These are phyloP conservation scores for Acridotheres tristis DNA, from an alignment of 2,797 vertebrate species.

Conservation along the genomic window DNA sequence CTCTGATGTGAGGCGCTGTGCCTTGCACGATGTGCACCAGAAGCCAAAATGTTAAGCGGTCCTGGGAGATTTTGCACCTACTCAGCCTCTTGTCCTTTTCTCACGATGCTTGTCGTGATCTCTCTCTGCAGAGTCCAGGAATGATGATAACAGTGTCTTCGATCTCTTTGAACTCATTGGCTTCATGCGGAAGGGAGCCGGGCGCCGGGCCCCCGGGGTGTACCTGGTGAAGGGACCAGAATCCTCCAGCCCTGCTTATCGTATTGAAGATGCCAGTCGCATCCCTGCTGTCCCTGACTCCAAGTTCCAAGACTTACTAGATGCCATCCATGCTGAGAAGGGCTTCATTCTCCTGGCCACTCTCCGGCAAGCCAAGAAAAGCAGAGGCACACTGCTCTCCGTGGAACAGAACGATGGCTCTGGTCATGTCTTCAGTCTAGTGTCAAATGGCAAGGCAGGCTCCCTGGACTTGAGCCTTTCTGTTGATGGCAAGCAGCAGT, in stretches of 20 bases:
- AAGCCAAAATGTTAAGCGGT: neutral
- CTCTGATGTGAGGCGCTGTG: neutral
- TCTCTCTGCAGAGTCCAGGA: constrained; percentile 74
- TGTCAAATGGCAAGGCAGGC: constrained; percentile 92
- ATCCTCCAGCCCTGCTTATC: constrained; percentile 91
- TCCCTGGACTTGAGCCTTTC: constrained; percentile 91
- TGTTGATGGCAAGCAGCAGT: constrained; percentile 82
- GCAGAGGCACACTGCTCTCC: constrained; percentile 85
- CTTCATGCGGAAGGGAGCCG: constrained; percentile 79
- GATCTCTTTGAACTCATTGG: constrained; percentile 90
- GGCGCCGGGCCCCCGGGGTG: constrained; percentile 86
- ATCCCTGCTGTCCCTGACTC: constrained; percentile 89
- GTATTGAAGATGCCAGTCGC: constrained; percentile 88
- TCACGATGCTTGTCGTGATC: neutral
- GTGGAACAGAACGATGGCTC: constrained; percentile 88
- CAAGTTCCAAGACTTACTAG: constrained; percentile 93
- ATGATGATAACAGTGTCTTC: constrained; percentile 91
- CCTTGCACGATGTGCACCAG: accelerated
- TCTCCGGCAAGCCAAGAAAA: constrained; percentile 90
- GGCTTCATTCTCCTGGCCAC: constrained; percentile 94
- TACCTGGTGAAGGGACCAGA: constrained; percentile 90
- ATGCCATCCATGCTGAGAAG: constrained; percentile 89
- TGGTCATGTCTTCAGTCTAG: constrained; percentile 90
- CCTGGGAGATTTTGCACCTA: neutral
- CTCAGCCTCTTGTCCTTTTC: neutral